A percentile compares a stretch with the other conserved stretches of the same genome.
Conservation (phyloP, 2,888 invertebrate genomes). For the Acrobasis consociella region DNA sequence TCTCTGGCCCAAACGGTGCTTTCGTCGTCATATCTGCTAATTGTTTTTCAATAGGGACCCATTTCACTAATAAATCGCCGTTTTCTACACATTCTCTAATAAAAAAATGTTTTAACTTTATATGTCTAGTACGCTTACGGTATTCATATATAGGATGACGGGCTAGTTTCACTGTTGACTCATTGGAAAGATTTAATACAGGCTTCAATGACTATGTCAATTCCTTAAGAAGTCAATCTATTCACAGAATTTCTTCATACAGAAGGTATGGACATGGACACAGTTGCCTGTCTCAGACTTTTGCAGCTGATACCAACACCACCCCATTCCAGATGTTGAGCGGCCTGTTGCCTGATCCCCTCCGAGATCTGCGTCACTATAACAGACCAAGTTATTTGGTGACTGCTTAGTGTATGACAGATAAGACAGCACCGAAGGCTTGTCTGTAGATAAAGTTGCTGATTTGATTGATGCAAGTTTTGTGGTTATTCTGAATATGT, state of each 20-base stretch:
- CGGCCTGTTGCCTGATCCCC: background rate
- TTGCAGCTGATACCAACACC: background rate
- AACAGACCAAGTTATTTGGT: background rate
- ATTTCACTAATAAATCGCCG: background rate
- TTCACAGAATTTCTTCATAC: background rate
- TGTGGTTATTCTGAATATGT: too few species aligned
- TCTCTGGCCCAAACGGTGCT: background rate
- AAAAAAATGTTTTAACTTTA: slow-evolving; percentile 15
- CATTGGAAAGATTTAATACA: slow-evolving; percentile 11
- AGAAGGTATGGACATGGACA: background rate
- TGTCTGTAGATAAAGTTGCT: background rate
- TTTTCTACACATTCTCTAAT: slow-evolving; percentile 13
- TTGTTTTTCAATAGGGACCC: background rate
- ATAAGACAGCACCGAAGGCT: background rate
- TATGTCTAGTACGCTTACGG: slow-evolving; percentile 18
- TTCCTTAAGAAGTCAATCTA: background rate
- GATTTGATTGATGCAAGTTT: too few species aligned
- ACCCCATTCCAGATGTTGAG: background rate
- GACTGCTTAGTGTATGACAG: background rate
- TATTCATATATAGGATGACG: slow-evolving; percentile 12
- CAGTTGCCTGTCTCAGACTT: background rate
- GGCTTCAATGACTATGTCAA: background rate
- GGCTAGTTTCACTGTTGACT: slow-evolving; percentile 13
- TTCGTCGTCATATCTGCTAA: slow-evolving; percentile 18
- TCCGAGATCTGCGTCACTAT: slow-evolving; percentile 1